These are phyloP conservation scores for Stegana nigrithorax DNA, from an alignment of 2,888 invertebrate species.

Conservation along the genomic window DNA sequence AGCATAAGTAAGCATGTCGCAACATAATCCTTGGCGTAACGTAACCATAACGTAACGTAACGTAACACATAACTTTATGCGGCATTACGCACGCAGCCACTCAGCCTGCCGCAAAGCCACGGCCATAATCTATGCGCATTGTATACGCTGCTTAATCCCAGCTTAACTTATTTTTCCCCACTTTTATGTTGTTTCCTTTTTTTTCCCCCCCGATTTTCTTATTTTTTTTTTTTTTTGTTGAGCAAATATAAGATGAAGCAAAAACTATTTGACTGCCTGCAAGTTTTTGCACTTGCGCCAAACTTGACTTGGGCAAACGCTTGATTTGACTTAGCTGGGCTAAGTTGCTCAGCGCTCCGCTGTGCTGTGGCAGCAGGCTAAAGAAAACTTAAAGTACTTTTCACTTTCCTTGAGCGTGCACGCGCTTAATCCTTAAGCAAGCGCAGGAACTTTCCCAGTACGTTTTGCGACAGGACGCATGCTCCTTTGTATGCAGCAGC, in stretches of 20 bases:
- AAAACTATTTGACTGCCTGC: background rate
- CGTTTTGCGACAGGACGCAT: no score
- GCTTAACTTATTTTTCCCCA: conserved; percentile 12
- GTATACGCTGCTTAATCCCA: conserved; percentile 7
- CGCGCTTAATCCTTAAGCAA: conserved; percentile 23
- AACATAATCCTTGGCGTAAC: no score
- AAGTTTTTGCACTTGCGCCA: conserved; percentile 4
- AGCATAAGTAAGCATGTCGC: no score
- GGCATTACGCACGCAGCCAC: background rate
- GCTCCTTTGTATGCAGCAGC: conserved; percentile 18
- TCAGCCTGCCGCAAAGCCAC: no score
- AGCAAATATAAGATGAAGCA: background rate
- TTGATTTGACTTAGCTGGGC: conserved; percentile 14
- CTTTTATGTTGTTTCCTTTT: background rate
- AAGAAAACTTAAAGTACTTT: conserved; percentile 17
- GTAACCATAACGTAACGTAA: no score
- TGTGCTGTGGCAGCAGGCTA: no score
- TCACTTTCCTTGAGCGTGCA: conserved; percentile 19
- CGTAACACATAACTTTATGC: background rate
- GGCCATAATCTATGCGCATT: background rate
- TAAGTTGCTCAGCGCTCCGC: no score
- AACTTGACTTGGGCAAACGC: conserved; percentile 24
- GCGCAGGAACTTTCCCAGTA: conserved; percentile 32
- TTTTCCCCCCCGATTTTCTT: background rate
- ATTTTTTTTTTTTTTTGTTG: background rate